phyloP scores from a whole-genome alignment of 2,797 vertebrate species.

The Microctenopoma lineatum region DNA sequence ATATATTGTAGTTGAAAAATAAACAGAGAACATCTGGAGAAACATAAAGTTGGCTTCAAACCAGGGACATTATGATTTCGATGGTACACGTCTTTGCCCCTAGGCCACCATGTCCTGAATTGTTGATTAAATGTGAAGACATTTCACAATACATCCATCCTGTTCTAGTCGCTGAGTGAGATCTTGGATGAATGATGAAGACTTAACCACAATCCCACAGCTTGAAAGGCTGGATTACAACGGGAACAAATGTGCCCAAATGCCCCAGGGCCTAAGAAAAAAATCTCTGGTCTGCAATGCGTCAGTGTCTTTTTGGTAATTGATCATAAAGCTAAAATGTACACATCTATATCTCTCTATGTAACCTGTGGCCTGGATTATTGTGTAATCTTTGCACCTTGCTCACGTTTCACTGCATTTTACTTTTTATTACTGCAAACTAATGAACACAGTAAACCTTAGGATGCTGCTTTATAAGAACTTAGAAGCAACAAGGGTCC shows the following conservation, averaged over 20 bases:
- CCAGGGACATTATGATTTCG: slow-evolving; percentile 5
- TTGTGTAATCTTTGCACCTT: background rate
- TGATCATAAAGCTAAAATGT: too few relatives aligned
- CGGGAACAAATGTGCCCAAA: background rate
- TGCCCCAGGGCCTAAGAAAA: background rate
- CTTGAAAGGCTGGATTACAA: background rate
- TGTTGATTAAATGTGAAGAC: background rate
- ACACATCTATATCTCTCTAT: too few relatives aligned
- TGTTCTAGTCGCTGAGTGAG: background rate
- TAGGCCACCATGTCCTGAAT: background rate
- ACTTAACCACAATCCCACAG: background rate
- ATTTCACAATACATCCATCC: slow-evolving; percentile 36
- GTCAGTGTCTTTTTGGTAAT: too few relatives aligned
- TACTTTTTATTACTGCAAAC: background rate
- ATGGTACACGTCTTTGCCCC: slow-evolving; percentile 1
- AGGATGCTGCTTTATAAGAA: too few relatives aligned
- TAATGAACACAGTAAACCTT: background rate
- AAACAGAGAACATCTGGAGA: background rate
- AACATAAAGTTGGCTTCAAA: background rate
- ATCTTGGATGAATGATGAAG: background rate
- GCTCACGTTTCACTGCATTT: background rate
- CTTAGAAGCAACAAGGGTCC: background rate
- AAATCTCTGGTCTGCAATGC: background rate
- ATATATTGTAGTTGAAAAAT: background rate
- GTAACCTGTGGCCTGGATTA: too few relatives aligned